Percentiles rank a stretch among this genome's conserved stretches.
These are phyloP conservation scores for Torymus aiolomorphi DNA, from an alignment of 2,888 invertebrate species.

Conservation along the genomic window DNA sequence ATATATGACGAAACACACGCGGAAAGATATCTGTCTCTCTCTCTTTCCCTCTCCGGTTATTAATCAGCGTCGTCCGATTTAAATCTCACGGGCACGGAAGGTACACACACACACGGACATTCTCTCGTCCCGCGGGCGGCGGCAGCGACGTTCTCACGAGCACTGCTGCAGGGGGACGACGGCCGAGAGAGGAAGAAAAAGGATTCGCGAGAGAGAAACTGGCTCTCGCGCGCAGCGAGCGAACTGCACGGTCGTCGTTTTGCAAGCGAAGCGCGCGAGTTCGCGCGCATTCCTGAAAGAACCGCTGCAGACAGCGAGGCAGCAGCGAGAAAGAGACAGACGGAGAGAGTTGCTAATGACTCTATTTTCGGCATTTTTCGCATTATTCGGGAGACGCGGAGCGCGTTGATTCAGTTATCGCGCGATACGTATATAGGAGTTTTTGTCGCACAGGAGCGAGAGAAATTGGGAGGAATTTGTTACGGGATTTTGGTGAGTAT, in stretches of 20 bases:
- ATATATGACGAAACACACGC: no score
- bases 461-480: conserved; percentile 44
- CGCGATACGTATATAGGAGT: neutral
- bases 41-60: conserved; percentile 38
- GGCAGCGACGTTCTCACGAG: conserved; percentile 56
- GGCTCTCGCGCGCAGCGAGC: no score
- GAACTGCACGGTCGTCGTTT: no score
- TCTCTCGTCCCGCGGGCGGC: conserved; percentile 32
- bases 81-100: conserved; percentile 48
- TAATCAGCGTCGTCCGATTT: conserved; percentile 54
- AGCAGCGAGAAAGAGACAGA: neutral
- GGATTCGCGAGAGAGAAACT: neutral
- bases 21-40: conserved; percentile 5
- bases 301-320: conserved; percentile 49
- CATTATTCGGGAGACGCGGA: conserved; percentile 34
- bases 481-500: neutral
- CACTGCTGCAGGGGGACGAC: neutral
- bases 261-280: no score
- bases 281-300: conserved; percentile 33
- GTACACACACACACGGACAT: conserved; percentile 36
- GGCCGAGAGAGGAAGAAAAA: conserved; percentile 13
- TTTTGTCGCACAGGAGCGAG: neutral
- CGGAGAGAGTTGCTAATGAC: conserved; percentile 44
- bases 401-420: conserved; percentile 17
- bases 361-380: conserved; percentile 53